Percentiles rank a stretch among this genome's conserved stretches.
These are phyloP conservation scores for Lepilemur septentrionalis DNA, from an alignment of 2,797 vertebrate species.

Conservation along the genomic window DNA sequence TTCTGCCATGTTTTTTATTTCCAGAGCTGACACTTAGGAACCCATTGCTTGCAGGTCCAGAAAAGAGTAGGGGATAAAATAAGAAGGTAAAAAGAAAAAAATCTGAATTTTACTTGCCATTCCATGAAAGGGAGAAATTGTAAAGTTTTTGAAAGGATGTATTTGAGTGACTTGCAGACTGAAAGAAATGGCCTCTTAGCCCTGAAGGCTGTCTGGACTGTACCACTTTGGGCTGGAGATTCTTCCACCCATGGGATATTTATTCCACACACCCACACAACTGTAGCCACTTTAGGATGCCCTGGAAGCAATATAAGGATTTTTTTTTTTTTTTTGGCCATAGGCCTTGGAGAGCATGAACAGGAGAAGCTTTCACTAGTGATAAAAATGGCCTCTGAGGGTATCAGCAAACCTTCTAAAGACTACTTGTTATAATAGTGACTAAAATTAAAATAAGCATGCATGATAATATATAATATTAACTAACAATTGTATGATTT, in stretches of 20 bases:
- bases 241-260: neutral
- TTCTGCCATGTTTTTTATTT: neutral
- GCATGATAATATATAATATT: neutral
- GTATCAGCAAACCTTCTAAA: neutral
- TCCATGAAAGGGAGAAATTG: neutral
- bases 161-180: neutral
- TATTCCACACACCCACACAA: neutral
- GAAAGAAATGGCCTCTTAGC: neutral
- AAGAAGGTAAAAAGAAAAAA: neutral
- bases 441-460: neutral
- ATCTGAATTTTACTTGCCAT: neutral
- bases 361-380: neutral
- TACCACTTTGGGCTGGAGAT: neutral
- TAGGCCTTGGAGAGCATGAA: neutral
- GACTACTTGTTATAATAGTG: neutral
- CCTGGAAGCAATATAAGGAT: neutral
- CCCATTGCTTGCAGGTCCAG: neutral
- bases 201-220: neutral
- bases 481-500: neutral
- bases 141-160: neutral
- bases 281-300: neutral
- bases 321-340: neutral
- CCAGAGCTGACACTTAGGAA: neutral
- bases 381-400: neutral
- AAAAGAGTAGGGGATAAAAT: neutral